Evolutionary conservation across 1,140 invertebrate species (phyloP), one percentile per base, ranked within the genome.

Genomic region (Megathymus violae): DNA sequence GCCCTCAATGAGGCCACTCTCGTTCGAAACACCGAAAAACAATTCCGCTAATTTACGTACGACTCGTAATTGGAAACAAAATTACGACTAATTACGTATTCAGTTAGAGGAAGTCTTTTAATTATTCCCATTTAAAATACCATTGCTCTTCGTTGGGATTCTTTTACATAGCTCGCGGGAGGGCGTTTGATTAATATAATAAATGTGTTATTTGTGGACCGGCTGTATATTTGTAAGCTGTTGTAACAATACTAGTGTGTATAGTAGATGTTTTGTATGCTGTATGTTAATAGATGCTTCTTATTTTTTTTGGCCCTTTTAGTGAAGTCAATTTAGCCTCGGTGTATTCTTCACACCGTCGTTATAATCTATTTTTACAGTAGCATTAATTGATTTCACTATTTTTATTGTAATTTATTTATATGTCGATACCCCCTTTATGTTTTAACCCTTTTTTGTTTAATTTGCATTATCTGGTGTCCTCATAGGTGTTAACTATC

Each of bases 401-500:
- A 62, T 46, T 22, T 19, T 9, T 43, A 58, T 22, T 22, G 11
- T 58, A 25, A 10, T 51, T 54, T 56, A 48, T 34, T 60, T 60
- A 51, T 64, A 67, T 73, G 50, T 47, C n/a, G 71, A 64, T 44
- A 19, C 15, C 36, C 61, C 51, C 51, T 43, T 41, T 51, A 44
- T 54, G 46, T 65, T 71, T 76, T 70, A 41, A 41, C 52, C 48
- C 44, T 58, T 25, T 58, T 74, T 62, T 59, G 60, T 64, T 75
- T 69, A n/a, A 31, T 63, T 41, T 22, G 25, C 62, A 36, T 65
- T n/a, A n/a, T 69, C 54, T 61, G 44, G 50, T 68, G 38, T 67
- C 62, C 68, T 63, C 69, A 17, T 83, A 89, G 87, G 87, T 82
- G 81, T 89, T 76, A 89, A 89, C 85, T 89, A 88, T 77, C 87